Base-by-base conservation (phyloP, 1,140 invertebrate species). In the Uloborus diversus region DNA sequence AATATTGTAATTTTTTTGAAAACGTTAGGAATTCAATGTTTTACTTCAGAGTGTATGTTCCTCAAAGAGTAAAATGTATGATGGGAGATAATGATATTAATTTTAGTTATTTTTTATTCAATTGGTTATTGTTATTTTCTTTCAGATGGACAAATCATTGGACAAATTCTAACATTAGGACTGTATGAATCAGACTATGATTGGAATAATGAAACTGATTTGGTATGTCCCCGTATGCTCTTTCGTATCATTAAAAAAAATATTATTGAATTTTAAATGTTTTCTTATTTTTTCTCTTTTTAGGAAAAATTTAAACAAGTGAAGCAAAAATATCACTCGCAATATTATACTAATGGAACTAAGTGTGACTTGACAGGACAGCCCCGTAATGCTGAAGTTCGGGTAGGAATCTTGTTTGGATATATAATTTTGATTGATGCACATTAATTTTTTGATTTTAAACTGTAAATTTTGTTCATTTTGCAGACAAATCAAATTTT, bases 271-370 rank as follows among this genome's bases (percentile, higher is more conserved):
- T 1, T 32, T 27, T 28, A 61, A 27, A 9, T 27, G 14, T 14
- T 25, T 61, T 25, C n/a, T 4, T n/a, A 25, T 70, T 70, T 33
- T 59, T 13, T 71, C 13, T 27, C 25, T 35, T 66, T 66, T 2
- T 69, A 79, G 76, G 65, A 79, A 30, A 79, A 79, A 61, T 79
- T 79, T 28, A 68, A 59, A 49, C 42, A 68, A 53, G 30, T 59
- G 23, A 76, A 73, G 27, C 85, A 85, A 20, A 75, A 83, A 33
- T 89, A 89, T 76, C 88, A 89, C 81, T 87, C 85, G 59, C 88
- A 89, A 82, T 85, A 84, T 33, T 89, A 89, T 84, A 85, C 85
- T 5, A 88, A 89, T 84, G 88, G 88, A 5, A 84, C 85, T 9
- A 85, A 85, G 65, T 89, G 88, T 87, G 88, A 89, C 81, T 82